Evolutionary conservation across 2,113 vertebrate genomes (phyloP).

Genomic region (Piaya cayana): DNA sequence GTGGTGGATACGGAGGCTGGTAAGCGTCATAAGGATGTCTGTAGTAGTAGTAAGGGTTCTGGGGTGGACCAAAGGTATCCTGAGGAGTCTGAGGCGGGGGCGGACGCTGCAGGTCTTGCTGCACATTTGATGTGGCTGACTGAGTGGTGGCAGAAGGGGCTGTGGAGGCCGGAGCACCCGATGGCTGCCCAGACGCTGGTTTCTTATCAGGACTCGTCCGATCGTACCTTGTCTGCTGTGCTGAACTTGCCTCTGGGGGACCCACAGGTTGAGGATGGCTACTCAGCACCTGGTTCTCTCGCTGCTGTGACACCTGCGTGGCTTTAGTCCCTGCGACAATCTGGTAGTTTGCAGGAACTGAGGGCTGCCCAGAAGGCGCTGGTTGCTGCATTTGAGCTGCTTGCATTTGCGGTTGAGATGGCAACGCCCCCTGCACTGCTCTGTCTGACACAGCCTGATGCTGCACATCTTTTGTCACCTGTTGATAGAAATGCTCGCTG

Average conservation of each 20-base stretch:
- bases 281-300: not conserved
- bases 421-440: conserved; percentile 40
- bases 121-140: not conserved
- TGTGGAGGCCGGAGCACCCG: not conserved
- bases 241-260: not conserved
- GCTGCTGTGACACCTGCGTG: not conserved
- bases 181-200: not conserved
- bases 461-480: conserved; percentile 89
- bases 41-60: conserved; percentile 73
- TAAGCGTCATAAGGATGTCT: conserved; percentile 81
- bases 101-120: conserved; percentile 79
- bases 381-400: not conserved
- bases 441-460: conserved; percentile 63
- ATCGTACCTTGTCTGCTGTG: conserved; percentile 1
- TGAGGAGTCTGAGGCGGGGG: conserved; percentile 77
- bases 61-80: conserved; percentile 74
- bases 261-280: conserved; percentile 41
- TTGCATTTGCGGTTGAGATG: conserved; percentile 27
- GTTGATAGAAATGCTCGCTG: conserved; percentile 86
- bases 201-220: not conserved
- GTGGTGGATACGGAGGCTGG: conserved; percentile 73
- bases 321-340: conserved; percentile 39
- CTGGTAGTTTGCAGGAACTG: conserved; percentile 34
- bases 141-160: not conserved
- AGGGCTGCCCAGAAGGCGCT: not conserved